These are phyloP conservation scores for Gobio gobio DNA, from an alignment of 2,113 vertebrate genomes.

Conservation along the genomic window DNA sequence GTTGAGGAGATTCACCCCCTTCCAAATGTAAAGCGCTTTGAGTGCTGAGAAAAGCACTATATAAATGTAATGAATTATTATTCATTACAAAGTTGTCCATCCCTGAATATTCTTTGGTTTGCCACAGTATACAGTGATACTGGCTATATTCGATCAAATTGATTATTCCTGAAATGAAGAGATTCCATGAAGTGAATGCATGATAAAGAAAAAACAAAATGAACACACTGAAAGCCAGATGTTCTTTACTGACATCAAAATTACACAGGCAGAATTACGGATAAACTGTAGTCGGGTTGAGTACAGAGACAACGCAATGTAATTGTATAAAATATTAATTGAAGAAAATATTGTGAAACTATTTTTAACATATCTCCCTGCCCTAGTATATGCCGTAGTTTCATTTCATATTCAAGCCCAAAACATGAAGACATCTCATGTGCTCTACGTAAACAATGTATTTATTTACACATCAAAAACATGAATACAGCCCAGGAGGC, in stretches of 20 bases:
- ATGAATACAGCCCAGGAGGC: slow-evolving; percentile 1
- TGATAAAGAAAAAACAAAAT: background rate
- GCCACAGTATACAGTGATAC: background rate
- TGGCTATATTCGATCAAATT: background rate
- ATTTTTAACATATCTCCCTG: background rate
- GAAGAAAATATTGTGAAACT: background rate
- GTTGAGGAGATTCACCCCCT: too few relatives aligned
- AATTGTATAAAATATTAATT: background rate
- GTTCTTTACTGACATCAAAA: background rate
- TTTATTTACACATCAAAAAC: slow-evolving; percentile 38
- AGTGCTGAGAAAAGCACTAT: too few relatives aligned
- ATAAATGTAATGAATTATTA: too few relatives aligned
- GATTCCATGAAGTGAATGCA: background rate
- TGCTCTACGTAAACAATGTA: slow-evolving; percentile 1
- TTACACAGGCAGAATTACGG: background rate
- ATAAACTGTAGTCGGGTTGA: background rate
- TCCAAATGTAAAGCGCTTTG: too few relatives aligned
- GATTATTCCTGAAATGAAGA: background rate
- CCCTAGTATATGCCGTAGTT: background rate
- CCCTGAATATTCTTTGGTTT: too few relatives aligned
- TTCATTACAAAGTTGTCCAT: too few relatives aligned
- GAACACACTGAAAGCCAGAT: background rate
- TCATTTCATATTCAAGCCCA: slow-evolving; percentile 7
- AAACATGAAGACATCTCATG: background rate
- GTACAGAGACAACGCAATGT: background rate